Conservation (phyloP, 2,113 vertebrate species). For the Pimephales promelas region DNA sequence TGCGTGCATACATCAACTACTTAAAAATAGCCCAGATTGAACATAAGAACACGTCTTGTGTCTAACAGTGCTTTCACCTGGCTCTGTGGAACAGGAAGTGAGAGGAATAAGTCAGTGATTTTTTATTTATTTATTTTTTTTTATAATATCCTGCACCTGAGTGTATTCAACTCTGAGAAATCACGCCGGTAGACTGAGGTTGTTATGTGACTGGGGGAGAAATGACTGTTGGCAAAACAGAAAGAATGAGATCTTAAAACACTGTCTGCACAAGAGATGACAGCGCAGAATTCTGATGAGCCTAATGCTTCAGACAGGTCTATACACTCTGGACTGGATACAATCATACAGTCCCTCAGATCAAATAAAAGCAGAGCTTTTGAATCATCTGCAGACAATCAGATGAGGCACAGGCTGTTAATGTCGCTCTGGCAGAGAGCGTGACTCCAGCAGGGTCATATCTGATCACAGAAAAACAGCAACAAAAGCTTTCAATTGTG, state of each 20-base stretch:
- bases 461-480: slow-evolving; percentile 1
- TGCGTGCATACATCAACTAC: background rate
- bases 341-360: background rate
- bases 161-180: background rate
- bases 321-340: slow-evolving; percentile 18
- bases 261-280: slow-evolving; percentile 24
- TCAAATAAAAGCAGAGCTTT: slow-evolving; percentile 19
- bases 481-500: background rate
- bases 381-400: slow-evolving; percentile 22
- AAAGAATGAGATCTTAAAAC: slow-evolving; percentile 11
- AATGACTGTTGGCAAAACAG: background rate
- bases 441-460: slow-evolving; percentile 5
- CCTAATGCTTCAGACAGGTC: slow-evolving; percentile 18
- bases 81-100: background rate
- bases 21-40: background rate
- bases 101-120: background rate
- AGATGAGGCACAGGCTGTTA: slow-evolving; percentile 12
- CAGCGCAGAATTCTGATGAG: slow-evolving; percentile 20
- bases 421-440: background rate
- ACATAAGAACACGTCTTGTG: background rate
- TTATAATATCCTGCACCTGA: background rate
- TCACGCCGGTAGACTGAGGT: background rate
- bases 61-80: background rate
- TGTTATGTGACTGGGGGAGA: background rate
- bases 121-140: slow-evolving; percentile 4